Percentiles rank a stretch among this genome's conserved stretches.
Conservation (phyloP, 2,113 vertebrate genomes). For the Struthio camelus region DNA sequence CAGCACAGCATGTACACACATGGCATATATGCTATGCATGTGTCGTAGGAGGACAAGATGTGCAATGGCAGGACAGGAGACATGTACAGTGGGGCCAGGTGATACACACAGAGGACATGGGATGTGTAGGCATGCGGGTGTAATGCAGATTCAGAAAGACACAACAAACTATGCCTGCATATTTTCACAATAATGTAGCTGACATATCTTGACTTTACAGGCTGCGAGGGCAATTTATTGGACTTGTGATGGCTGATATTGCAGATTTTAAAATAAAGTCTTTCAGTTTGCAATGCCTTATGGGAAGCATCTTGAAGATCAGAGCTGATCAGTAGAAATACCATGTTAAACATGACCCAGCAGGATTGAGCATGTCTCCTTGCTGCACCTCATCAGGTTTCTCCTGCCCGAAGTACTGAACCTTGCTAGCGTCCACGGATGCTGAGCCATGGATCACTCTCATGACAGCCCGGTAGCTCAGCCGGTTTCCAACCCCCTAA, state of each 20-base stretch:
- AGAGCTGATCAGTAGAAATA: not conserved
- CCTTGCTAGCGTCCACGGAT: not conserved
- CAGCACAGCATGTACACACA: rapidly evolving
- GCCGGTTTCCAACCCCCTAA: not conserved
- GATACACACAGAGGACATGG: not conserved
- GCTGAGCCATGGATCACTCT: rapidly evolving
- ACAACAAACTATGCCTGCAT: too few species aligned
- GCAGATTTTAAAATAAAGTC: too few species aligned
- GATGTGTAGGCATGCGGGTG: too few species aligned
- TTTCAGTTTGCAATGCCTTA: not conserved
- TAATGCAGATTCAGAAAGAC: too few species aligned
- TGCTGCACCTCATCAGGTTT: not conserved
- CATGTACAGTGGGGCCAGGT: too few species aligned
- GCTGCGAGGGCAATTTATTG: too few species aligned
- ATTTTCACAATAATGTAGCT: too few species aligned
- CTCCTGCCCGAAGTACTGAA: not conserved
- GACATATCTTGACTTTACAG: too few species aligned
- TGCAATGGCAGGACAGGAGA: not conserved
- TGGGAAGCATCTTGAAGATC: not conserved
- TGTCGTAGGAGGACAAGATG: not conserved
- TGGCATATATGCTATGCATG: not conserved
- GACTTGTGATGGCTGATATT: too few species aligned
- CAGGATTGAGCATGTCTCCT: not conserved
- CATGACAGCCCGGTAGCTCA: not conserved
- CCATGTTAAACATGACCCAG: not conserved